phyloP scores from a whole-genome alignment of 2,113 vertebrate species.

The Scatophagus argus region DNA sequence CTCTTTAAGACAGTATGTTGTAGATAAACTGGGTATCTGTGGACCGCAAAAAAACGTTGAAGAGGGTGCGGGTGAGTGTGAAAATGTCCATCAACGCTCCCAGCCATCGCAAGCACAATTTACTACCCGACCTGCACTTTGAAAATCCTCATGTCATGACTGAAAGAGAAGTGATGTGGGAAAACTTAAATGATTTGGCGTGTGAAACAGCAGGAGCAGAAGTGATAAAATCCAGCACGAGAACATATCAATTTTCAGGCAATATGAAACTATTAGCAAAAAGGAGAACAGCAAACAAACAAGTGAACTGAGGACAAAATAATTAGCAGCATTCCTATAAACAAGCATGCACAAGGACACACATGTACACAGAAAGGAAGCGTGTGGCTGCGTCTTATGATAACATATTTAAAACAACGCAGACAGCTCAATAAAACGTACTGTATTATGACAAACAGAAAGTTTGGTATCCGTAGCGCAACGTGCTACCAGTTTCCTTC shows the following conservation, averaged over 20 bases:
- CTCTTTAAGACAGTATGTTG: neutral
- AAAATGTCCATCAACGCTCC: neutral
- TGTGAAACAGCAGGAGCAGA: neutral
- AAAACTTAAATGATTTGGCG: no score
- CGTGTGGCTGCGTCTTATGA: neutral
- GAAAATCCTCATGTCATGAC: neutral
- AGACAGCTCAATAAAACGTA: neutral
- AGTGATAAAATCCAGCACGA: neutral
- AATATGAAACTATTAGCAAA: neutral
- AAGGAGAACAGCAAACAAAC: constrained; percentile 18
- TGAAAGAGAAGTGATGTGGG: no score
- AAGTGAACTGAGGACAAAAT: constrained; percentile 36
- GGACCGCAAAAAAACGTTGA: neutral
- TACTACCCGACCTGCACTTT: neutral
- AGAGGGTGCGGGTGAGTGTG: neutral
- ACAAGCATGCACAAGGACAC: neutral
- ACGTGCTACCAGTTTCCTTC: neutral
- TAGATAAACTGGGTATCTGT: neutral
- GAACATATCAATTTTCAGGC: neutral
- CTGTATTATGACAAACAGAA: neutral
- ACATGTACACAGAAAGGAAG: neutral
- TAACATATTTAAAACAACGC: neutral
- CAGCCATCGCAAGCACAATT: neutral
- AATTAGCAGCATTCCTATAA: neutral
- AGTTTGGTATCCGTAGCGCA: neutral